Evolutionary conservation across 2,888 invertebrate genomes (phyloP), one percentile per base, ranked within the genome.

Genomic region (Chirona hameri): DNA sequence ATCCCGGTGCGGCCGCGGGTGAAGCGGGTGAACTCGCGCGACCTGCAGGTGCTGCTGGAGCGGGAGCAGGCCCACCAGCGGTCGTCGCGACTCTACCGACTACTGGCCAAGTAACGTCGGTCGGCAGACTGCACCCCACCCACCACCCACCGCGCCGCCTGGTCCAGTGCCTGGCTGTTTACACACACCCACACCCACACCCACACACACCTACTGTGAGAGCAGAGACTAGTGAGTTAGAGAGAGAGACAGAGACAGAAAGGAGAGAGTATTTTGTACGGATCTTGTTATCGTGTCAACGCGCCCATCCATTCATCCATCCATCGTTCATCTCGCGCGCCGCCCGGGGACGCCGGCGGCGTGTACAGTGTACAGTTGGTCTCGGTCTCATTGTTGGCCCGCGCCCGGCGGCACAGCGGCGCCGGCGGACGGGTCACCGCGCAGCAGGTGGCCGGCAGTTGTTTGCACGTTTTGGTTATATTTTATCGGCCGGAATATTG

Each of bases 21-120:
- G 86, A 98, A 99, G 89, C 93, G 99, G 86, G 97, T 98, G 86
- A 98, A 95, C 88, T 91, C 96, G 86, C 92, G 96, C 85, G 99
- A 99, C 90, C 91, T 99, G 88, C 91, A 98, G 86, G 96, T 95
- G 89, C 91, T 98, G 83, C 91, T 99, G 89, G 98, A 98, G 89
- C 95, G 95, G 87, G 98, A 99, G 87, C 93, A 92, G 86, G 94
- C 96, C 57, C 86, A 87, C 82, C 86, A 87, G 83, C 87, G 88
- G 84, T 88, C 89, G 81, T 85, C 86, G 57, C 85, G 88, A 55
- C 86, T 89, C 79, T 90, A 89, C 86, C 87, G 87, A 86, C 86
- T 88, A 84, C 88, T 88, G 86, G 86, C 89, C 82, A 89, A 89
- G 85, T 89, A 85, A 39, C 76, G 10, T 2, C 39, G 46, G 39